phyloP scores from a whole-genome alignment of 2,113 vertebrate genomes.

The Limanda limanda region DNA sequence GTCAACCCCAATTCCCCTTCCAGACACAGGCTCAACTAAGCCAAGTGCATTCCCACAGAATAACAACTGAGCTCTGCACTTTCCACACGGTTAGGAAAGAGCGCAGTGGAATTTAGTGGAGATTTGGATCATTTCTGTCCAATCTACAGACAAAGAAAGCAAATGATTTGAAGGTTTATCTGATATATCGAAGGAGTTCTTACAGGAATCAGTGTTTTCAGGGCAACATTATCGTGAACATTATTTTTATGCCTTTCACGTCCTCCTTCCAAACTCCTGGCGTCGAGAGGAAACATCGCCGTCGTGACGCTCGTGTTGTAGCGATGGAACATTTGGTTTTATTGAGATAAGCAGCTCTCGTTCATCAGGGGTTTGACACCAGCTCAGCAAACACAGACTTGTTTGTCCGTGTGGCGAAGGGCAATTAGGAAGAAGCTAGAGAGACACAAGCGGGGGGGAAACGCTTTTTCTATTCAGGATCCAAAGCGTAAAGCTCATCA shows the following conservation, averaged over 20 bases:
- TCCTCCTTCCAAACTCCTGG: neutral
- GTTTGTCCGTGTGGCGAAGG: neutral
- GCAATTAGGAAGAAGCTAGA: conserved; percentile 3
- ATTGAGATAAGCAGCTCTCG: conserved; percentile 4
- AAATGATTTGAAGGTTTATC: too few relatives aligned
- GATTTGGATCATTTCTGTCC: neutral
- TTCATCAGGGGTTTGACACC: conserved; percentile 32
- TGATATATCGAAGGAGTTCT: too few relatives aligned
- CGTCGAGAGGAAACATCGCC: neutral
- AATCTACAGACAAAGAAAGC: neutral
- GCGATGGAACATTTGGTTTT: neutral
- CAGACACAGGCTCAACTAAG: conserved; percentile 22
- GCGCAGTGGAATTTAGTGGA: neutral
- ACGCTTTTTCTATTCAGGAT: neutral
- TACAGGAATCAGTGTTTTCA: neutral
- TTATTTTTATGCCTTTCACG: neutral
- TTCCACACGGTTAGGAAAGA: conserved; percentile 10
- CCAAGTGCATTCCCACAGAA: conserved; percentile 14
- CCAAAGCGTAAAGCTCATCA: neutral
- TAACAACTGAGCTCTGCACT: conserved; percentile 28
- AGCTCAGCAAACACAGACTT: conserved; percentile 15
- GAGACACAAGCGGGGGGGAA: neutral
- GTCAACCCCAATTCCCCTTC: conserved; percentile 36
- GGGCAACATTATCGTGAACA: too few relatives aligned
- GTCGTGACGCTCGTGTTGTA: neutral